A percentile compares a stretch with the other conserved stretches of the same genome.
Evolutionary conservation across 2,797 vertebrate species (phyloP).

Genomic region (Malacoctenus gilli): DNA sequence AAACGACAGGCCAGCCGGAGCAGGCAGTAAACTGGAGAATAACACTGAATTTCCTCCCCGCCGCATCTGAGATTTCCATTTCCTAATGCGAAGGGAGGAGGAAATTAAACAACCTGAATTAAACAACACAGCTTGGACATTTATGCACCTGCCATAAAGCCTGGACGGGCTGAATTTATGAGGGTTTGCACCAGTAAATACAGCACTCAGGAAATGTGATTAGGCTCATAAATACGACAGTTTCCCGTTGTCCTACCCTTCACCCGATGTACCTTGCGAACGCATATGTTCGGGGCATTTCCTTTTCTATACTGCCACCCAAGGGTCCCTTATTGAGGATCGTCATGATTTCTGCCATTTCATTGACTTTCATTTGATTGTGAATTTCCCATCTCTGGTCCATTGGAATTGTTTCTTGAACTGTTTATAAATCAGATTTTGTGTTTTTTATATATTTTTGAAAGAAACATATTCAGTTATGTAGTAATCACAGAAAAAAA

Average conservation of each 20-base stretch:
- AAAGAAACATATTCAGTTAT: too few relatives aligned
- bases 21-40: constrained; percentile 42
- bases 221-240: constrained; percentile 72
- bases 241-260: constrained; percentile 69
- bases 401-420: too few relatives aligned
- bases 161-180: constrained; percentile 70
- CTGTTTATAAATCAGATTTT: too few relatives aligned
- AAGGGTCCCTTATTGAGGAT: not conserved
- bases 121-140: constrained; percentile 63
- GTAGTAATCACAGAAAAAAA: too few relatives aligned
- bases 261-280: constrained; percentile 58
- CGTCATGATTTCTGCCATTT: constrained; percentile 7
- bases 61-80: constrained; percentile 70
- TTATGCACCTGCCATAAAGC: constrained; percentile 70
- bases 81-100: constrained; percentile 70
- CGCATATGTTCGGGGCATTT: constrained; percentile 57
- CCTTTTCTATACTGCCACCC: constrained; percentile 15
- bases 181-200: constrained; percentile 71
- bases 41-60: constrained; percentile 57
- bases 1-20: constrained; percentile 20
- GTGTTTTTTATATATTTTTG: too few relatives aligned
- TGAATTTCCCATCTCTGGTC: constrained; percentile 1
- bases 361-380: constrained; percentile 12
- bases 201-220: constrained; percentile 79
- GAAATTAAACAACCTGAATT: constrained; percentile 74